Base-by-base conservation (phyloP, 2,113 vertebrate genomes). In the Benitochromis conjunctus region DNA sequence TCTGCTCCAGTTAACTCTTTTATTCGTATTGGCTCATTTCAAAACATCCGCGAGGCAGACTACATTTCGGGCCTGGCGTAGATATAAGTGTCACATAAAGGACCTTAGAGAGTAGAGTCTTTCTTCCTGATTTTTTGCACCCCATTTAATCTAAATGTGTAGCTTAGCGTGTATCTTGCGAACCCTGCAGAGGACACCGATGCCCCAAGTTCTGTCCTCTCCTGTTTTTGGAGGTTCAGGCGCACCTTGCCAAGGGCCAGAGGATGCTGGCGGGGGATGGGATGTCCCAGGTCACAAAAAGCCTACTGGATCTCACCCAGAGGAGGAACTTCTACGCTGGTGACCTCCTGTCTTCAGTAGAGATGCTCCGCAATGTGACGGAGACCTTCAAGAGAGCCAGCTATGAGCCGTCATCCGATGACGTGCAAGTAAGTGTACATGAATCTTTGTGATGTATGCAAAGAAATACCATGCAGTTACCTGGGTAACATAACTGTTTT, bases 231-330 rank as follows among this genome's bases (percentile, higher is more conserved):
- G 93, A 99, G 98, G 98, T 99, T 95, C 98, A 99, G 95, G 98
- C 98, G 81, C 98, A 99, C 86, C 97, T 99, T 71, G 98, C 98
- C 1, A 99, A 99, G 92, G 99, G 99, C 43, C 98, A 99, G 92
- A 96, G 98, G 88, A 98, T 94, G 87, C 93, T 98, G 86, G 99
- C 98, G 6, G 98, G 98, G 19, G 98, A 99, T 87, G 98, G 98
- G 43, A 99, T 99, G 99, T 99, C 98, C 93, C 98, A 98, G 92
- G 99, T 99, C 88, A 99, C 99, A 7, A 99, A 99, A 95, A 99
- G 97, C 19, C 96, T 99, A 10, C 88, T 99, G 94, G 98, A 99
- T 94, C 97, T 99, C 95, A 99, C 98, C 6, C 99, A 99, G 96
- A 98, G 98, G 93, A 98, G 97, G 94, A 98, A 98, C 91, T 99